Evolutionary conservation across 2,113 vertebrate genomes (phyloP).

Genomic region (Macrotis lagotis): DNA sequence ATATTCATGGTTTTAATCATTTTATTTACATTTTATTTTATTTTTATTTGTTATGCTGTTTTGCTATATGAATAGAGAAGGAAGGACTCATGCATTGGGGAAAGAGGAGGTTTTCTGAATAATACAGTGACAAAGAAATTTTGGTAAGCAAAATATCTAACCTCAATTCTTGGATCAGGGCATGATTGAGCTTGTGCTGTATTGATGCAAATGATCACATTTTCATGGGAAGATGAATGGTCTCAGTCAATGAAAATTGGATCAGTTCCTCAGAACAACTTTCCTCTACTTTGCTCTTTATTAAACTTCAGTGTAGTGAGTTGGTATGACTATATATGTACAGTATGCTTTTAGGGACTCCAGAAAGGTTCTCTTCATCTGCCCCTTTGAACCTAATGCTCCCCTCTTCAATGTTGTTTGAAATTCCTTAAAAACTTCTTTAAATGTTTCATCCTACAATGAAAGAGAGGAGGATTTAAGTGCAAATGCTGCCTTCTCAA

Average conservation of each 20-base stretch:
- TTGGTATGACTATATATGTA: background rate
- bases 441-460: background rate
- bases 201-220: background rate
- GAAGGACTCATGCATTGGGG: background rate
- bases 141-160: background rate
- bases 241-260: background rate
- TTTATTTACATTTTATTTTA: background rate
- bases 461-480: background rate
- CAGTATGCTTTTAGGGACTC: background rate
- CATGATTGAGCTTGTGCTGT: background rate
- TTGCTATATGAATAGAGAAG: background rate
- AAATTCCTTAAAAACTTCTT: background rate
- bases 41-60: background rate
- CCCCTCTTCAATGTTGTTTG: background rate
- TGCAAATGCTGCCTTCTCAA: background rate
- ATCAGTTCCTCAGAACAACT: background rate
- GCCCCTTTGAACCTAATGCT: background rate
- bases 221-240: background rate
- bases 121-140: background rate
- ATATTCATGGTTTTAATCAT: background rate
- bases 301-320: background rate
- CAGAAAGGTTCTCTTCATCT: background rate
- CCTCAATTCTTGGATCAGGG: background rate
- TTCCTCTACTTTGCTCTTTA: background rate
- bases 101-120: background rate